Conservation (phyloP, 1,140 invertebrate genomes). For the Mesaphorura yosii region DNA sequence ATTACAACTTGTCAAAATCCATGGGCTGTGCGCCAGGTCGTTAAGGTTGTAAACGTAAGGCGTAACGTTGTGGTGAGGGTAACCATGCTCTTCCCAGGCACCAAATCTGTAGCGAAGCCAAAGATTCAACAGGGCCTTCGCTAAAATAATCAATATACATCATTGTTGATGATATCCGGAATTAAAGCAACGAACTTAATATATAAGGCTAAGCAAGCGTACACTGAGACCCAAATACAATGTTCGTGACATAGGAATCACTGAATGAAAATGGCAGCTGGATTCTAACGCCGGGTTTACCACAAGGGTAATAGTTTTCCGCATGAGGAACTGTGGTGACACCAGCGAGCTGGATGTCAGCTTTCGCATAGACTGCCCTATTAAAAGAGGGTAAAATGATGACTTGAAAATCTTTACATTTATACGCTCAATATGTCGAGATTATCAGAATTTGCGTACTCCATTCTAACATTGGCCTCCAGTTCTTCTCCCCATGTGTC, state of each 20-base stretch:
- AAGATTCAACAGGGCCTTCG: slow-evolving; percentile 16
- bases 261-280: slow-evolving; percentile 18
- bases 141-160: neutral
- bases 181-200: neutral
- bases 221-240: slow-evolving; percentile 15
- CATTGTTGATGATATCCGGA: neutral
- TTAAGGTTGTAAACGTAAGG: slow-evolving; percentile 20
- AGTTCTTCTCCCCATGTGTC: no score
- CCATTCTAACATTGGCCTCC: no score
- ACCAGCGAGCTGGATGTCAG: slow-evolving; percentile 20
- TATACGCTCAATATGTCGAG: no score
- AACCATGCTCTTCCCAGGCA: slow-evolving; percentile 25
- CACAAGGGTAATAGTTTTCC: slow-evolving; percentile 19
- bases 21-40: slow-evolving; percentile 24
- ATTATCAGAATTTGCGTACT: no score
- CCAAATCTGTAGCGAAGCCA: slow-evolving; percentile 22
- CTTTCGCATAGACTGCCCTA: slow-evolving; percentile 13
- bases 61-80: slow-evolving; percentile 15
- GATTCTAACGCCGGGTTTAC: slow-evolving; percentile 22
- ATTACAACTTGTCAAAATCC: slow-evolving; percentile 11
- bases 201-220: no score
- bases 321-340: slow-evolving; percentile 7
- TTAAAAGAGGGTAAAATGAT: no score
- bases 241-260: slow-evolving; percentile 1
- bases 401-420: no score